Base-by-base conservation (phyloP, 2,888 invertebrate genomes). In the Graphium colonna region DNA sequence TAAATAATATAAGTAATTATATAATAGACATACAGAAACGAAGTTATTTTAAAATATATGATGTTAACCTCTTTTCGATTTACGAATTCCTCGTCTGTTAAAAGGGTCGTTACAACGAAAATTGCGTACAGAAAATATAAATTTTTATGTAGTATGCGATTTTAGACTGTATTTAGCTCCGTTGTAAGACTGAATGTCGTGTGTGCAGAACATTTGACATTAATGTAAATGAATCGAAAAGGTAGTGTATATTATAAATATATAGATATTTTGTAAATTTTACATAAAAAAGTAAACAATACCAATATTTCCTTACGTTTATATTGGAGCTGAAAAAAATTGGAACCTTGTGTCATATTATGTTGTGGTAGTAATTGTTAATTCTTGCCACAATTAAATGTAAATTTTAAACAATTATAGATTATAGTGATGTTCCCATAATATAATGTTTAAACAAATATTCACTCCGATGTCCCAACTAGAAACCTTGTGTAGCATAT, bases 401-500 rank as follows among this genome's bases (percentile, higher is more conserved):
- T n/a, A n/a, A n/a, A n/a, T n/a, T n/a, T n/a, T n/a, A n/a, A n/a
- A n/a, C n/a, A n/a, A n/a, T n/a, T n/a, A n/a, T n/a, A n/a, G n/a
- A n/a, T n/a, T n/a, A 28, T 28, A 28, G 8, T 28, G 4, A 28
- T 7, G 8, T 28, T 7, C 28, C 8, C 8, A 28, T 28, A 4
- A 8, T 28, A 28, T 28, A 28, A 28, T 28, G 28, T 28, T n/a
- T n/a, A n/a, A 41, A 9, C n/a, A n/a, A n/a, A n/a, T n/a, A n/a
- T n/a, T n/a, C n/a, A n/a, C n/a, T n/a, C 18, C 10, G 13, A 54
- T 51, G 49, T 55, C 49, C 55, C 52, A 47, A 48, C 59, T 56
- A 49, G 56, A 45, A 56, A 57, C 54, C 55, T 42, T 40, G 48
- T 55, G 40, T 46, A 46, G 43, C 54, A 36, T 53, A 53, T 46